A percentile compares a stretch with the other conserved stretches of the same genome.
phyloP scores from a whole-genome alignment of 2,888 invertebrate genomes.

The Drosophila emarginata region DNA sequence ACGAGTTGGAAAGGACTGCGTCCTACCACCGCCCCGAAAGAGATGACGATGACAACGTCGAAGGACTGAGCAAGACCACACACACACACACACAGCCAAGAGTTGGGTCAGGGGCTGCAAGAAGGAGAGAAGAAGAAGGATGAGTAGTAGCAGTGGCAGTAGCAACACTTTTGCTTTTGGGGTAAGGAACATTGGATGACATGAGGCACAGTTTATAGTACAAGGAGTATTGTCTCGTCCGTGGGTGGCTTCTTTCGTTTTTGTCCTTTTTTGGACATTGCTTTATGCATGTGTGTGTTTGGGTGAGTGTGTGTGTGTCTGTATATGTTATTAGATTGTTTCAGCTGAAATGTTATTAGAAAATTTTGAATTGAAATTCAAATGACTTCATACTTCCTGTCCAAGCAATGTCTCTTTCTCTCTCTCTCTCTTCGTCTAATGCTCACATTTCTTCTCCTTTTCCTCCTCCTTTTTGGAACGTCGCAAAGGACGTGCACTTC shows the following conservation, averaged over 20 bases:
- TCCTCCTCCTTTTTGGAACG: constrained; percentile 25
- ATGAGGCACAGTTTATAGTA: constrained; percentile 13
- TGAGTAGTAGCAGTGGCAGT: constrained; percentile 24
- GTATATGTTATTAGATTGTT: constrained; percentile 71
- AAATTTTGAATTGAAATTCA: constrained; percentile 76
- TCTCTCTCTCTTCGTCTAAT: not conserved
- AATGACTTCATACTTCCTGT: constrained; percentile 73
- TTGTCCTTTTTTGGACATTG: constrained; percentile 51
- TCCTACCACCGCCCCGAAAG: constrained; percentile 40
- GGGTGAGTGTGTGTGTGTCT: constrained; percentile 26
- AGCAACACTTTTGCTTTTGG: constrained; percentile 73
- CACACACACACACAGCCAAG: too few species aligned
- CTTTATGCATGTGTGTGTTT: constrained; percentile 38
- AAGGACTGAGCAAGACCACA: constrained; percentile 35
- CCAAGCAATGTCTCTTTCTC: constrained; percentile 29
- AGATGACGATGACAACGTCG: constrained; percentile 53
- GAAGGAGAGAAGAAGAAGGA: constrained; percentile 17
- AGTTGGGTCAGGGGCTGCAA: constrained; percentile 9
- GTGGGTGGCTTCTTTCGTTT: constrained; percentile 64
- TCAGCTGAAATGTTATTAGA: constrained; percentile 77
- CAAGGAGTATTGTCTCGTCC: constrained; percentile 47
- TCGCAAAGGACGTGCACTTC: constrained; percentile 39
- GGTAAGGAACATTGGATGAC: constrained; percentile 21
- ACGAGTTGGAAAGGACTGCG: constrained; percentile 54
- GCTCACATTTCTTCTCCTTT: not conserved